Base-by-base conservation (phyloP, 1,140 invertebrate species). In the Campoletis sonorensis region DNA sequence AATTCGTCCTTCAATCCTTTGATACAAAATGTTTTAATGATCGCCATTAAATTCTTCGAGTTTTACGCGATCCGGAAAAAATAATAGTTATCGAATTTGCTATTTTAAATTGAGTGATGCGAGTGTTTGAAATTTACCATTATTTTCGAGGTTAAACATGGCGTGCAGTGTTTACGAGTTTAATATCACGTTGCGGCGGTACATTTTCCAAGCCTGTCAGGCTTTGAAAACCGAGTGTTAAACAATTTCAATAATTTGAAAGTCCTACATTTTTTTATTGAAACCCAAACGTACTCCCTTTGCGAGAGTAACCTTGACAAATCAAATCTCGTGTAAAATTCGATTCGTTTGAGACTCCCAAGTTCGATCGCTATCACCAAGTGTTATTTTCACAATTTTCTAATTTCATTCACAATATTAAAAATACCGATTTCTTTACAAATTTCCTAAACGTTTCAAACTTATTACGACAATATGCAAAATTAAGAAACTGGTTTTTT, bases 1-100 rank as follows among this genome's bases (percentile, higher is more conserved):
- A 81, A 79, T 84, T 85, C 86, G 40, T 26, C 1, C 21, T 76
- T 68, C 27, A 79, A 91, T 91, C 90, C 16, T 78, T 75, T 5
- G 23, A 40, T n/a, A 11, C 5, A 26, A 18, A 80, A 51, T 45
- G 51, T 27, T 26, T 26, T 40, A 13, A 0, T 40, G 26, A 75
- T 54, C 45, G 21, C 10, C 26, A 81, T 23, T 27, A 75, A 67
- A 30, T 37, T 73, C 30, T 0, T 27, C 33, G 27, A 45, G 5
- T 49, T 75, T 61, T 61, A 40, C 51, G 8, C n/a, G 8, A 61
- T 40, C 21, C 5, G 27, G 16, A 54, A 77, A 77, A 37, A 23
- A 33, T 33, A 4, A 45, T 77, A 58, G 30, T 77, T 77, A 13
- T 33, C 40, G 8, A 11, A 45, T 45, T 45, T 45, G 40, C 40